Evolutionary conservation across 1,140 invertebrate genomes (phyloP), one percentile per base, ranked within the genome.

Genomic region (Ctenoplectra terminalis): DNA sequence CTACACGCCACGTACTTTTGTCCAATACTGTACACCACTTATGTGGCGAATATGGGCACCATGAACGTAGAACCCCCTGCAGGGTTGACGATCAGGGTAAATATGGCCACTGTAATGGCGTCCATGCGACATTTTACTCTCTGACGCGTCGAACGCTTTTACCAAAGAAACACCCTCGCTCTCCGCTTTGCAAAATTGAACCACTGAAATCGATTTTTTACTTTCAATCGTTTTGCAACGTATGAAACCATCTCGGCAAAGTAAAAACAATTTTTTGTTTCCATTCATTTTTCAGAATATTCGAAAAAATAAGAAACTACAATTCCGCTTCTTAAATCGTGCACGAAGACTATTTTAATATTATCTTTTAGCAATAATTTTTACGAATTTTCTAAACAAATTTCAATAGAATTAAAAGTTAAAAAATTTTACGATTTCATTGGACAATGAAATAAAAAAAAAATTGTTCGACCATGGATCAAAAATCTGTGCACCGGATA

Each of bases 71-170:
- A 85, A 90, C 87, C 90, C 90, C 86, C 89, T 87, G 78, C 63
- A 81, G 82, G 81, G 86, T 84, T 86, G 84, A 84, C 83, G 87
- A 90, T 87, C 89, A 88, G 89, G 85, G 89, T 91, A 92, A 93
- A 92, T 90, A 92, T 92, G 92, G 92, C 92, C 88, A 90, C 91
- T 90, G 88, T 89, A 93, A 93, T 93, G 92, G 92, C 92, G 92
- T 85, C 90, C 89, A 69, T 56, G 78, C 85, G 73, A 87, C 87
- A 82, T 90, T 89, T 89, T 77, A 77, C 83, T 85, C 84, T 82
- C 78, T 73, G 63, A 81, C 86, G 76, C 78, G 77, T 72, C 67
- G 84, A 79, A 70, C 61, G 64, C 56, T 64, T 54, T 54, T 37
- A 31, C 50, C 63, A 60, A 52, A 63, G 48, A 34, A 6, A 43